phyloP scores from a whole-genome alignment of 2,797 vertebrate species.

The Pangasius sanitwongsei region DNA sequence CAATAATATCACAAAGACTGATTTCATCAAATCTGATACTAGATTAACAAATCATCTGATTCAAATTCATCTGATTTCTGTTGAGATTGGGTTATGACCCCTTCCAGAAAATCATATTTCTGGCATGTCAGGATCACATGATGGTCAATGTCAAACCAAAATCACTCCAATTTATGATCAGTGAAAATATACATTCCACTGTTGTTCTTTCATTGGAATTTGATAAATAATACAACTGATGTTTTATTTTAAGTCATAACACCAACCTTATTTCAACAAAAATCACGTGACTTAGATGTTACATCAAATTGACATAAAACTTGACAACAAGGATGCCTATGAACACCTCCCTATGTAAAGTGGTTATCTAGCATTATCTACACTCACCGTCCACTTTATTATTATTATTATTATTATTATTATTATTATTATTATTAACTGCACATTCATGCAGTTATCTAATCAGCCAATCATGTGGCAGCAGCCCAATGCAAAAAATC shows the following conservation, averaged over 20 bases:
- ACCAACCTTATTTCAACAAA: background rate
- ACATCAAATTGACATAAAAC: background rate
- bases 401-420: background rate
- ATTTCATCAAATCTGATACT: background rate
- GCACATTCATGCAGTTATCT: background rate
- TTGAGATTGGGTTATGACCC: background rate
- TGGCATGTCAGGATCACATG: background rate
- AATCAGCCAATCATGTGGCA: background rate
- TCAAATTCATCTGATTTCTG: background rate
- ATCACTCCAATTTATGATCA: background rate
- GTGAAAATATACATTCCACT: background rate
- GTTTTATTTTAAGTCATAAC: background rate
- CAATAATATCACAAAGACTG: background rate
- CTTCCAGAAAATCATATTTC: background rate
- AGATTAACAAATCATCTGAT: background rate
- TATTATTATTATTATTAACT: background rate
- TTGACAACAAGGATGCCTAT: background rate
- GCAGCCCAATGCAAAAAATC: background rate
- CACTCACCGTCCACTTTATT: background rate
- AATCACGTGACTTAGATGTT: background rate
- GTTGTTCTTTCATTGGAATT: background rate
- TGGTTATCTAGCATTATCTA: background rate
- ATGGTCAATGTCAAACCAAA: background rate
- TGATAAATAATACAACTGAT: background rate
- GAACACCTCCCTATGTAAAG: background rate